These are phyloP conservation scores for Listrodromus nycthemerus DNA, from an alignment of 2,888 invertebrate species.

Conservation along the genomic window DNA sequence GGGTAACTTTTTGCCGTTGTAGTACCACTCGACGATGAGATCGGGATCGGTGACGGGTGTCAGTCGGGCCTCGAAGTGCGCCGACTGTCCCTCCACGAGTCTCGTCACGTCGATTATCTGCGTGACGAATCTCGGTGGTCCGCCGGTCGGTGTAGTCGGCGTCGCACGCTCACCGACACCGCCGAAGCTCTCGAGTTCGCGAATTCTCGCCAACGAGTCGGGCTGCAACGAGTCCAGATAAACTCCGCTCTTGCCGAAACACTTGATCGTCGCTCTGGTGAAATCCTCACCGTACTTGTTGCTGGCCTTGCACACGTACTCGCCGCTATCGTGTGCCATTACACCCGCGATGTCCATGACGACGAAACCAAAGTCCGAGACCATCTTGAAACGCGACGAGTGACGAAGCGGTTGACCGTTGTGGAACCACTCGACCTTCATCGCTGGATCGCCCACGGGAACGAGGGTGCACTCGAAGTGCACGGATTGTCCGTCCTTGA, in stretches of 20 bases:
- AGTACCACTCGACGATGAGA: slow-evolving; percentile 97
- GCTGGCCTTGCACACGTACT: slow-evolving; percentile 96
- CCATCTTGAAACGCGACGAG: slow-evolving; percentile 95
- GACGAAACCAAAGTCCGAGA: slow-evolving; percentile 98
- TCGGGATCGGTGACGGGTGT: slow-evolving; percentile 98
- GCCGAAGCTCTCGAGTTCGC: slow-evolving; percentile 91
- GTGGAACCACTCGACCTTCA: slow-evolving; percentile 98
- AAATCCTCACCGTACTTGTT: slow-evolving; percentile 96
- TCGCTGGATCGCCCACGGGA: slow-evolving; percentile 96
- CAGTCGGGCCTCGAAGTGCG: slow-evolving; percentile 96
- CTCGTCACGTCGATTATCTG: slow-evolving; percentile 94
- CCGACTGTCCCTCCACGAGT: slow-evolving; percentile 97
- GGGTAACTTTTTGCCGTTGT: slow-evolving; percentile 95
- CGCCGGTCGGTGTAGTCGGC: slow-evolving; percentile 89
- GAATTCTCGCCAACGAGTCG: slow-evolving; percentile 94
- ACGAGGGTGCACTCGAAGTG: slow-evolving; percentile 98
- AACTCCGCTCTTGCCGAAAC: slow-evolving; percentile 94
- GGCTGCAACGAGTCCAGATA: slow-evolving; percentile 96
- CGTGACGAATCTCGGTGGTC: slow-evolving; percentile 95
- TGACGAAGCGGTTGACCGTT: slow-evolving; percentile 96
- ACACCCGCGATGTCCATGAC: slow-evolving; percentile 97
- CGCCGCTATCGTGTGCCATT: slow-evolving; percentile 96
- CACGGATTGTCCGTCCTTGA: slow-evolving; percentile 96
- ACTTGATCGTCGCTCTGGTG: slow-evolving; percentile 93
- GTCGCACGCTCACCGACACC: slow-evolving; percentile 88